phyloP scores from a whole-genome alignment of 1,140 invertebrate genomes.

The Zaprionus kolodkinae region DNA sequence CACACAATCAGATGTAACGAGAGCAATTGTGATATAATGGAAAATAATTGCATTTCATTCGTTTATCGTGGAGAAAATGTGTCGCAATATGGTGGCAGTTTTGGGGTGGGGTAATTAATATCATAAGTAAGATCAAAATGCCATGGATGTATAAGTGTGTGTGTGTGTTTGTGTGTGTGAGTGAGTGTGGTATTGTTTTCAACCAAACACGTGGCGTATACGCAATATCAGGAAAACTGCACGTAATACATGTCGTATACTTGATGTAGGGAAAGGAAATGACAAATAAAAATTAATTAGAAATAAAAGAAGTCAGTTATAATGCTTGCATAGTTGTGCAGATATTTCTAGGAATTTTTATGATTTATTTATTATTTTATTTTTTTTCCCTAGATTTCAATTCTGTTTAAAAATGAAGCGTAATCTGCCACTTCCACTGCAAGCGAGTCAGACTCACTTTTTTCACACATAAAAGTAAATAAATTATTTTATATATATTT shows the following conservation, averaged over 20 bases:
- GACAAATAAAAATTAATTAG: no score
- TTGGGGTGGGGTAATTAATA: not conserved
- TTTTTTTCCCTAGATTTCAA: no score
- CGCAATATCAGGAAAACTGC: not conserved
- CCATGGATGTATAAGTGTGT: not conserved
- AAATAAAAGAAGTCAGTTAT: no score
- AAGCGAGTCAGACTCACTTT: not conserved
- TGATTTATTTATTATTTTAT: no score
- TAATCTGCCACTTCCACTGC: not conserved
- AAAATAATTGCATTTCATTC: slow-evolving; percentile 30
- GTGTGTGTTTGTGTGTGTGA: no score
- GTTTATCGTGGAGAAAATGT: not conserved
- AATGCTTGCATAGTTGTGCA: no score
- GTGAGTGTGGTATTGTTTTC: not conserved
- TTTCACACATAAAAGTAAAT: not conserved
- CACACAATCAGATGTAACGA: slow-evolving; percentile 45
- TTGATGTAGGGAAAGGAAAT: no score
- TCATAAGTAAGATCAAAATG: not conserved
- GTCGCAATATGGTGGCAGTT: not conserved
- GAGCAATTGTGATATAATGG: slow-evolving; percentile 32
- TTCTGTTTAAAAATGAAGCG: not conserved
- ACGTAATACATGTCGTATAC: no score
- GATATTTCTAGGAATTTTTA: no score
- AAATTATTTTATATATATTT: not conserved
- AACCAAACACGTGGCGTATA: not conserved